These are phyloP conservation scores for Isaurus tuberculatus DNA, from an alignment of 92 coral and sea anemone species.

Conservation along the genomic window DNA sequence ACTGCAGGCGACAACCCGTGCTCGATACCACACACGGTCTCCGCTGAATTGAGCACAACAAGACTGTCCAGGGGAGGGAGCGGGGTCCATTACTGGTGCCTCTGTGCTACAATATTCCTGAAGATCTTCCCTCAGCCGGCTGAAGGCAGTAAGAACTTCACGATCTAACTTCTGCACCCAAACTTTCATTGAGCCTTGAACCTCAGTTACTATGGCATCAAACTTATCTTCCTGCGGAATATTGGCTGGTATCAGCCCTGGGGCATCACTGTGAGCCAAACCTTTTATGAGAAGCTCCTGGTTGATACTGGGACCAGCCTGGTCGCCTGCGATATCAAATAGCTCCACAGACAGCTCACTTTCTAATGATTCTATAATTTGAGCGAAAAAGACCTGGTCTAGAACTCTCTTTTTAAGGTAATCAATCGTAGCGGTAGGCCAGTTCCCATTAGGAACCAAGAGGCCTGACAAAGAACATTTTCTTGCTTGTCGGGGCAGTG, in stretches of 20 bases:
- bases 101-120: conserved; percentile 55
- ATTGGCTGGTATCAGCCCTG: conserved; percentile 35
- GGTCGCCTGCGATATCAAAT: conserved; percentile 52
- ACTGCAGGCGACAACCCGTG: conserved; percentile 60
- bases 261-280: conserved; percentile 26
- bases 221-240: conserved; percentile 64
- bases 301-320: conserved; percentile 55
- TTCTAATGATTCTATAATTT: conserved; percentile 32
- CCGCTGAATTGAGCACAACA: conserved; percentile 75
- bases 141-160: conserved; percentile 47
- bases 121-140: conserved; percentile 55
- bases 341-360: conserved; percentile 51
- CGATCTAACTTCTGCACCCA: conserved; percentile 71
- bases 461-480: conserved; percentile 65
- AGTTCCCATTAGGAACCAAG: conserved; percentile 27
- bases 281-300: conserved; percentile 52
- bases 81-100: conserved; percentile 34
- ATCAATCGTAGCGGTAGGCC: conserved; percentile 55
- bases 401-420: conserved; percentile 54
- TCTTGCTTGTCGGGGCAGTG: conserved; percentile 78
- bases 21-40: conserved; percentile 83
- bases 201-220: conserved; percentile 72
- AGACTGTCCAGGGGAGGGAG: conserved; percentile 63
- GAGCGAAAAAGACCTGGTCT: conserved; percentile 59
- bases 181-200: conserved; percentile 68